A percentile compares a stretch with the other conserved stretches of the same genome.
phyloP scores from a whole-genome alignment of 2,888 invertebrate genomes.

The Deroplatys truncata region DNA sequence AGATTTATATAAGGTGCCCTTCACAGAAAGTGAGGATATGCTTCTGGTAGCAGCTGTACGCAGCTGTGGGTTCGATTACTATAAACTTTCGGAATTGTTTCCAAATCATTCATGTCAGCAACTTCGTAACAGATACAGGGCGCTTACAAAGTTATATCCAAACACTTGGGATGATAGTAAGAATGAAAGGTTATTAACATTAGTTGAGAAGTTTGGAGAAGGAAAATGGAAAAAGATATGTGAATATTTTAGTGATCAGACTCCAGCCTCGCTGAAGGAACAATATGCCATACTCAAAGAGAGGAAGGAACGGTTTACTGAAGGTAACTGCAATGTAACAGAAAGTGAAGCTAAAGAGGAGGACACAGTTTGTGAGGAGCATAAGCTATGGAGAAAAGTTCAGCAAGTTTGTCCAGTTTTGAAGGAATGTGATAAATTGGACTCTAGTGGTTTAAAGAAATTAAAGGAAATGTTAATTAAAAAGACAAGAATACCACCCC shows the following conservation, averaged over 20 bases:
- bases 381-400: neutral
- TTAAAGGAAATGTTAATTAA: neutral
- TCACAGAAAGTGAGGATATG: slow-evolving; percentile 63
- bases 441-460: neutral
- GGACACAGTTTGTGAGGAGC: neutral
- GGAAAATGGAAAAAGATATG: neutral
- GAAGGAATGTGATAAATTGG: neutral
- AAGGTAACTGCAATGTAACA: neutral
- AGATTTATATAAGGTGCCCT: slow-evolving; percentile 56
- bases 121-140: slow-evolving; percentile 56
- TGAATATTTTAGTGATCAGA: neutral
- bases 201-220: neutral
- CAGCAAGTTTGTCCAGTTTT: neutral
- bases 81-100: slow-evolving; percentile 54
- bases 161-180: neutral
- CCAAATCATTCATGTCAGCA: slow-evolving; percentile 60
- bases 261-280: neutral
- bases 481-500: neutral
- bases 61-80: slow-evolving; percentile 58
- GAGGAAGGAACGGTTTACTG: neutral
- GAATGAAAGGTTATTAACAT: neutral
- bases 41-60: slow-evolving; percentile 57
- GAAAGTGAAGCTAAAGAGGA: neutral
- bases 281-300: neutral
- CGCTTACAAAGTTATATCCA: slow-evolving; percentile 42